A percentile compares a stretch with the other conserved stretches of the same genome.
These are phyloP conservation scores for Chaetodon auriga DNA, from an alignment of 2,113 vertebrate species.

Conservation along the genomic window DNA sequence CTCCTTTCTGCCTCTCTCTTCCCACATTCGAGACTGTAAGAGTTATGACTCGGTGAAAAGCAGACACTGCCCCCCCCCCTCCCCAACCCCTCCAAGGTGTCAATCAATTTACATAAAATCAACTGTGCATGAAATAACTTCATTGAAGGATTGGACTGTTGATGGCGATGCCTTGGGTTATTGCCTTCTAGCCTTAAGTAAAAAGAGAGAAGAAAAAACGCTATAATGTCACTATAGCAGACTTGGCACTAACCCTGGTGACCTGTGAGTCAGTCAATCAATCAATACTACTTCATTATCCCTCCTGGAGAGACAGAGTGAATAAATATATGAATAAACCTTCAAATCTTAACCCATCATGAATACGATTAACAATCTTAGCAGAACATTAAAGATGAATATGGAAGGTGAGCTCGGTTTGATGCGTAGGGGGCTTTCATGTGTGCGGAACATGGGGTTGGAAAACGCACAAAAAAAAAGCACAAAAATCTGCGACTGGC, in stretches of 20 bases:
- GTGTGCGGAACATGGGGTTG: conserved; percentile 9
- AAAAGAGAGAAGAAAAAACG: conserved; percentile 68
- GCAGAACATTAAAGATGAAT: conserved; percentile 59
- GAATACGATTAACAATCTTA: conserved; percentile 49
- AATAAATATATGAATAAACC: conserved; percentile 73
- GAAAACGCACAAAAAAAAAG: conserved; percentile 38
- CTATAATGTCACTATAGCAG: conserved; percentile 78
- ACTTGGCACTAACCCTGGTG: conserved; percentile 79
- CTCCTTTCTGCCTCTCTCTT: conserved; percentile 61
- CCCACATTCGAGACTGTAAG: conserved; percentile 79
- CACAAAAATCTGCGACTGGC: conserved; percentile 12
- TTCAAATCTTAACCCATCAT: conserved; percentile 65
- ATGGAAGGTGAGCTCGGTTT: conserved; percentile 28
- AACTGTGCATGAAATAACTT: conserved; percentile 93
- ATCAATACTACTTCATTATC: conserved; percentile 80
- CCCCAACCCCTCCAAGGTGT: conserved; percentile 83
- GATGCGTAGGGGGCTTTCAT: conserved; percentile 33
- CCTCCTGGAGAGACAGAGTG: conserved; percentile 50
- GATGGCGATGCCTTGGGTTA: conserved; percentile 79
- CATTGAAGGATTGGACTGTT: conserved; percentile 83
- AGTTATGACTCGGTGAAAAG: conserved; percentile 90
- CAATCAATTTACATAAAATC: conserved; percentile 94
- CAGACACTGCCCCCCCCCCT: conserved; percentile 70
- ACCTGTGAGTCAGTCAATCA: conserved; percentile 78
- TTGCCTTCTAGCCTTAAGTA: conserved; percentile 76